Evolutionary conservation across 2,797 vertebrate species (phyloP).

Genomic region (Scyliorhinus canicula): DNA sequence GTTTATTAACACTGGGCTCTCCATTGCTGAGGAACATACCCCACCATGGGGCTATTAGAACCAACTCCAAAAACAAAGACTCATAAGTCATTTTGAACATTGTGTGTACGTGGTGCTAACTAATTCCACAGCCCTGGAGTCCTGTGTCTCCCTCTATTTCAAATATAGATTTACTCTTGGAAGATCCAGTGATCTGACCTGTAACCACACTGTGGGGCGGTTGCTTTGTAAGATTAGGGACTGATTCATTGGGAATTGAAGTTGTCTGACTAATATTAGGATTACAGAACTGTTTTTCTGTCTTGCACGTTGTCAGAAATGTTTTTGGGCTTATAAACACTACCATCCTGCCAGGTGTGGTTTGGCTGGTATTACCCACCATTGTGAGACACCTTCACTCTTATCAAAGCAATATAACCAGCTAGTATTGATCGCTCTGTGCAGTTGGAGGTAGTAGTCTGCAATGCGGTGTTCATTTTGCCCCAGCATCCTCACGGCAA

Average conservation of each 20-base stretch:
- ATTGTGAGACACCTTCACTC: conserved; percentile 73
- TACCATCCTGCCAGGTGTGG: conserved; percentile 87
- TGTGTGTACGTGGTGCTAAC: not conserved
- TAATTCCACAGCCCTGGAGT: not conserved
- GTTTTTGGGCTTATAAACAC: conserved; percentile 47
- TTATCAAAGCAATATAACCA: too few relatives aligned
- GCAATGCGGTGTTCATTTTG: not conserved
- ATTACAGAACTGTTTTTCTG: not conserved
- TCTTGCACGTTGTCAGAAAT: not conserved
- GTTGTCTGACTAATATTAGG: not conserved
- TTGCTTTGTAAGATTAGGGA: not conserved
- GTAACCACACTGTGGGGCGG: not conserved
- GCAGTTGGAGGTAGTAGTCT: not conserved
- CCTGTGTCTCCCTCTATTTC: not conserved
- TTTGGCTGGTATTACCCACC: conserved; percentile 72
- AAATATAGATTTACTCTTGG: not conserved
- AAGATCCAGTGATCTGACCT: not conserved
- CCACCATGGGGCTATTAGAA: not conserved
- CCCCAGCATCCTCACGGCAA: not conserved
- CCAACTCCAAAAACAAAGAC: not conserved
- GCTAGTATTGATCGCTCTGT: not conserved
- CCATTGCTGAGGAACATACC: not conserved
- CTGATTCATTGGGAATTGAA: not conserved
- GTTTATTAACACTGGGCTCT: not conserved
- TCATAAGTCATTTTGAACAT: not conserved